Evolutionary conservation across 2,797 vertebrate species (phyloP).

Genomic region (Gallinago stenura): DNA sequence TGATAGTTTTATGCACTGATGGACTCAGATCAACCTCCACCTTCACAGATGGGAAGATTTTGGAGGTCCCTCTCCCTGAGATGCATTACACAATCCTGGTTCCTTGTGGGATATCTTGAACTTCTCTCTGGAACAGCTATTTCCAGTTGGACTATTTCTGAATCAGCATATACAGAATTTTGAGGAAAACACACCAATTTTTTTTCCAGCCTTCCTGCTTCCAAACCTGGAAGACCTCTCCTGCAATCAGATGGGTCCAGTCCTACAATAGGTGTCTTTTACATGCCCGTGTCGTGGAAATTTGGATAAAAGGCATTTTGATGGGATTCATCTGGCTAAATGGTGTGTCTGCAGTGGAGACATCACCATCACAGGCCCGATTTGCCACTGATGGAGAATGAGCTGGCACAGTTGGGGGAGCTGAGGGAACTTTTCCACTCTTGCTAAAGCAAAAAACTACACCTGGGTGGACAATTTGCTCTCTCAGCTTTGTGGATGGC

Average conservation of each 20-base stretch:
- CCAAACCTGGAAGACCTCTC: background rate
- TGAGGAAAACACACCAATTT: background rate
- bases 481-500: background rate
- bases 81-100: background rate
- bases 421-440: background rate
- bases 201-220: background rate
- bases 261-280: background rate
- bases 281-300: background rate
- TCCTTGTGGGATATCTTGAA: background rate
- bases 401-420: background rate
- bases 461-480: background rate
- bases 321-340: background rate
- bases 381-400: background rate
- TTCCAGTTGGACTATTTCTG: background rate
- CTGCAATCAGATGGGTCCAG: background rate
- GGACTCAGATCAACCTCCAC: background rate
- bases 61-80: background rate
- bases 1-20: background rate
- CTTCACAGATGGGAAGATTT: background rate
- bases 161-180: background rate
- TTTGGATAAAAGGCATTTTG: background rate
- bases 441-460: background rate
- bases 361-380: accelerated
- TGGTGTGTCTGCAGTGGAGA: accelerated
- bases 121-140: background rate